These are phyloP conservation scores for Fratercula arctica DNA, from an alignment of 2,797 vertebrate species.

Conservation along the genomic window DNA sequence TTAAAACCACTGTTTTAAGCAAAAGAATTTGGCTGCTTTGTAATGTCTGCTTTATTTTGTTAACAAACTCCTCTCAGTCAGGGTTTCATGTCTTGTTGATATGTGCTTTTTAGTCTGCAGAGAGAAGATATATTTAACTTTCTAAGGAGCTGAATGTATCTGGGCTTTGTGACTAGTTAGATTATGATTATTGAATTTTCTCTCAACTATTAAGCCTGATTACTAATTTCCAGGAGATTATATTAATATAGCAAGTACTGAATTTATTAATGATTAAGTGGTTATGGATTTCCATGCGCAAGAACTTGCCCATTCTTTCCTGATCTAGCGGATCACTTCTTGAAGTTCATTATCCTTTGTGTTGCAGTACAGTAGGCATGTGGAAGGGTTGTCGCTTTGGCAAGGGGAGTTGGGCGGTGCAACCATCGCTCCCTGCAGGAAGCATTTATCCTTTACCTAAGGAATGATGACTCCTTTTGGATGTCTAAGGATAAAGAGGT, in stretches of 20 bases:
- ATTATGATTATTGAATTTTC: not conserved
- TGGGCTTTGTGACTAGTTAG: not conserved
- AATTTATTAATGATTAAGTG: not conserved
- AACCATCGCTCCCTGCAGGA: not conserved
- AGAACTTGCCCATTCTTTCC: not conserved
- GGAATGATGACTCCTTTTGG: not conserved
- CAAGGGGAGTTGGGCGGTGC: not conserved
- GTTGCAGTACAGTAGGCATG: not conserved
- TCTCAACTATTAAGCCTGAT: not conserved
- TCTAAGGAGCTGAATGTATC: not conserved
- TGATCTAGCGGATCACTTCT: not conserved
- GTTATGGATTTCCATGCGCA: not conserved
- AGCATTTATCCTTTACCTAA: not conserved
- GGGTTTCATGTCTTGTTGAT: constrained; percentile 3
- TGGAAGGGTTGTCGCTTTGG: not conserved
- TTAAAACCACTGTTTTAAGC: constrained; percentile 49
- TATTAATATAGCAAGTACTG: not conserved
- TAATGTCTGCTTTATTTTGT: constrained; percentile 42
- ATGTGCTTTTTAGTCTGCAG: not conserved
- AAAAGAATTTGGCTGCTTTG: constrained; percentile 44
- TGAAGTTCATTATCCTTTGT: not conserved
- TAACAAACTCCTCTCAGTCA: constrained; percentile 36
- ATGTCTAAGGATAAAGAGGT: not conserved
- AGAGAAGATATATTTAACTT: not conserved
- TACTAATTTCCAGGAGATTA: not conserved